Evolutionary conservation across 2,888 invertebrate species (phyloP), one percentile per base, ranked within the genome.

Genomic region (Sipha maydis): DNA sequence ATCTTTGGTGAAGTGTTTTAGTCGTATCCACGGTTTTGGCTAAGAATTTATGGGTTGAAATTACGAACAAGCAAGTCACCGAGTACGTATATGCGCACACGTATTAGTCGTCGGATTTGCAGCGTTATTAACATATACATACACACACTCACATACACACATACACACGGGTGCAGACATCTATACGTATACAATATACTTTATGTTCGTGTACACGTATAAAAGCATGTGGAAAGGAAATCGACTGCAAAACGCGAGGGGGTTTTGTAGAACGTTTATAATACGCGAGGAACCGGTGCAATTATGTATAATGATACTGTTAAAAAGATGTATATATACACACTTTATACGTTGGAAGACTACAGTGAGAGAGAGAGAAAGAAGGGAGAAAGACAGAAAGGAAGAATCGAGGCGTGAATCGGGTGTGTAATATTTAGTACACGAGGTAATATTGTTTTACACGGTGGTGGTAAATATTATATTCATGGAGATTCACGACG

Each of bases 271-370:
- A 11, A n/a, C 69, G 69, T 69, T 28, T 48, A 61, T 69, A 17
- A 5, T 69, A 21, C 54, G 34, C 69, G 71, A 1, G n/a, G 83
- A 82, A 28, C 82, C 11, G 79, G 56, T 8, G 38, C 54, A 75
- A 83, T 83, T 75, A 83, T 19, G 83, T 75, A 56, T 83, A 83
- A 83, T 48, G 83, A 83, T 83, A 83, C 83, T 34, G 61, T 84
- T 84, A 76, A 76, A 61, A 84, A 84, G 75, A 76, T 21, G 14
- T 83, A 83, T 25, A 54, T 83, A 83, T 14, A 54, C 9, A 25
- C 19, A 28, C 11, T 11, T 41, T 41, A 21, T 61, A 28, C 5
- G 25, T 21, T 14, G 17, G 54, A 48, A 48, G 69, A 31, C 8
- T n/a, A 28, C 8, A 1, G 34, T 0, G 61, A 38, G 79, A 38